Base-by-base conservation (phyloP, 53 echinoderm and acorn worm genomes). In the Astropecten irregularis region DNA sequence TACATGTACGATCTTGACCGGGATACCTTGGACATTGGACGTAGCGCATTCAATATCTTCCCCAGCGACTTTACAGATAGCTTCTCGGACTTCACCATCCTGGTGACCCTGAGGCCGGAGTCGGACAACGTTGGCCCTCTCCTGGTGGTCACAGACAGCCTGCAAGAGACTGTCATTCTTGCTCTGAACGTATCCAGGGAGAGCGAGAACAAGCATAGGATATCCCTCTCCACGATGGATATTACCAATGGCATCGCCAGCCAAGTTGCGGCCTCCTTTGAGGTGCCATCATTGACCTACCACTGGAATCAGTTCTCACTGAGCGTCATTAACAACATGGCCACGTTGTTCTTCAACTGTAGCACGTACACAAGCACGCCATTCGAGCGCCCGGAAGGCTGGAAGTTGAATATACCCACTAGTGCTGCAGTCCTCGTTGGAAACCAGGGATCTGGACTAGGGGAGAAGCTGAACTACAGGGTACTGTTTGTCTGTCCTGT, bases 21-120 rank as follows among this genome's bases (percentile, higher is more conserved):
- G 22, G 83, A 73, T n/a, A 82, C 88, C 27, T 83, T 91, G 49
- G 91, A 93, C 34, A 83, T 93, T 4, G 93, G 94, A 30, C 89
- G 94, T 19, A 77, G 88, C 35, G 94, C 92, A 14, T 83, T 82
- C 33, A 61, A 82, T 18, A 83, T 99, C 36, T 88, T 92, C 20
- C 99, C 99, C 8, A 21, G 31, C 31, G 69, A 89, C 32, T 93
- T 93, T 83, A 79, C 89, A 1, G 31, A 54, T 5, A 52, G 35
- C 61, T 99, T 88, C 63, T 67, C 87, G 1, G 92, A 99, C 26
- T 99, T 99, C 67, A 88, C 99, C 68, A 88, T 99, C 71, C 68
- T 88, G 74, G 88, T 88, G 69, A 84, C 88, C 22, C 29, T 99
- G 36, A 90, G 90, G 76, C 99, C 99, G 2, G 79, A 87, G 23